phyloP scores from a whole-genome alignment of 2,888 invertebrate species.

The Anthoptus insignis region DNA sequence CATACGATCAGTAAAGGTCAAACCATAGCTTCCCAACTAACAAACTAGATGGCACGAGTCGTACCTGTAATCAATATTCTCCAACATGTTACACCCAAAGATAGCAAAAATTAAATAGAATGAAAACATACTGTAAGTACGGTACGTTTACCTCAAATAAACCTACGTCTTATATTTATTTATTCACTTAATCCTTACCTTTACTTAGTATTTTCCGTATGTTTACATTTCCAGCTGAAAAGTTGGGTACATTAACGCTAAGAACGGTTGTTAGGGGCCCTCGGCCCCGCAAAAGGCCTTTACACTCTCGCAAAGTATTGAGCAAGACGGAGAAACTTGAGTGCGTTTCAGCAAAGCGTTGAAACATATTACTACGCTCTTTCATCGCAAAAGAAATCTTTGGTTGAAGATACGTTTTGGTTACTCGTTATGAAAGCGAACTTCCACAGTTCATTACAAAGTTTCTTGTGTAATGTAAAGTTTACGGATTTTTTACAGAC shows the following conservation, averaged over 20 bases:
- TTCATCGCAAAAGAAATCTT: constrained; percentile 14
- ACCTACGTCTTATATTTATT: no score
- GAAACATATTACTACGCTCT: constrained; percentile 23
- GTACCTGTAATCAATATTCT: no score
- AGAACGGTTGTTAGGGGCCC: constrained; percentile 27
- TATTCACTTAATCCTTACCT: no score
- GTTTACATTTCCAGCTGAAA: constrained; percentile 21
- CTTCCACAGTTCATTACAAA: neutral
- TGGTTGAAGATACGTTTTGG: constrained; percentile 12
- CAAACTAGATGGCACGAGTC: no score
- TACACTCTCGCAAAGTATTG: constrained; percentile 21
- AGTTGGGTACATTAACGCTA: constrained; percentile 29
- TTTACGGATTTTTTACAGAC: neutral
- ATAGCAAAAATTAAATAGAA: no score
- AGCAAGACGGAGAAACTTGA: constrained; percentile 22
- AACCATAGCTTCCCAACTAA: no score
- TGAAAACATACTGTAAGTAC: no score
- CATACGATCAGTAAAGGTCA: no score
- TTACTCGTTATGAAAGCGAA: neutral
- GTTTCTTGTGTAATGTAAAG: neutral
- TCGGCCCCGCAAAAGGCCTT: constrained; percentile 15
- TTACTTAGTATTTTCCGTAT: neutral
- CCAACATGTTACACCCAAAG: no score
- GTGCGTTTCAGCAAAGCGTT: constrained; percentile 16
- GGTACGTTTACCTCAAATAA: no score